Evolutionary conservation across 1,140 invertebrate genomes (phyloP), one percentile per base, ranked within the genome.

Genomic region (Scaptomyza pallida): DNA sequence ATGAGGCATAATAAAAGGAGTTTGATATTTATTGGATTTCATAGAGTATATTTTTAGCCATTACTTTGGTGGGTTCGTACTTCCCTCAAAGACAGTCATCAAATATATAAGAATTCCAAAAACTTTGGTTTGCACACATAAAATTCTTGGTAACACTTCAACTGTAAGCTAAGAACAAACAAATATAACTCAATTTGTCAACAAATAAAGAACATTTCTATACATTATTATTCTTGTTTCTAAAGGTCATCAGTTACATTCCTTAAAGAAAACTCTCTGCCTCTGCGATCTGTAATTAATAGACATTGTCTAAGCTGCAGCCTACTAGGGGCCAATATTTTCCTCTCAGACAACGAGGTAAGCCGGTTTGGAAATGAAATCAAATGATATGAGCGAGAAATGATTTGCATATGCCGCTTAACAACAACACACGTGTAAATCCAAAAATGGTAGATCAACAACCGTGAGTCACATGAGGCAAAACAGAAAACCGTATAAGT

Each of bases 271-370:
- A 45, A 21, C 23, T 26, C 15, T 10, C 55, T 26, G 23, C 37
- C 57, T 62, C 57, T 48, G 30, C 15, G 50, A 63, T 70, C 67
- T 64, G 43, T 59, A 65, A 65, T 71, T 65, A 71, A 71, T 71
- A 71, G 52, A 37, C 54, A 65, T 65, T 59, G 54, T 71, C 60
- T 47, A 41, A 48, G 51, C 61, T 64, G 21, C 54, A 60, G 5
- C 47, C 55, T 47, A 67, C 64, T 50, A n/a, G 47, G 37, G 30
- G 19, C 16, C 15, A 23, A 5, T 44, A 16, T 51, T 71, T 71
- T 61, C 68, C 57, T 51, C 62, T 71, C 51, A 71, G 26, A 35
- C 2, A n/a, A 17, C n/a, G n/a, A 13, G n/a, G 6, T 44, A 48
- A 62, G 59, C 48, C 48, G 60, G 45, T 45, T 37, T 69, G 52